Percentiles rank a stretch among this genome's conserved stretches.
phyloP scores from a whole-genome alignment of 2,113 vertebrate genomes.

The Microtus oregoni region DNA sequence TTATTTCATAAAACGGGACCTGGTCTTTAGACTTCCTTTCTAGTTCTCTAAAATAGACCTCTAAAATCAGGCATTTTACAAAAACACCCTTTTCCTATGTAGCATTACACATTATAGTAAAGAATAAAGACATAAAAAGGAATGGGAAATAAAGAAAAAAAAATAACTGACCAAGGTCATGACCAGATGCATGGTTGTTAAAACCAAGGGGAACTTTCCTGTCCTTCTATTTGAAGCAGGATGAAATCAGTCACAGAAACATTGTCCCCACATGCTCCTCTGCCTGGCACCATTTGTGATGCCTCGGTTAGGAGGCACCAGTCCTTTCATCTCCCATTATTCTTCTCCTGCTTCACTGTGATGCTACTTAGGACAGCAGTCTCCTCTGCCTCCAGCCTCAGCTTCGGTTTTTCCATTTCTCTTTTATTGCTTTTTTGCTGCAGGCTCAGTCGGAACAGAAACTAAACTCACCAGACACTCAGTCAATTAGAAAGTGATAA shows the following conservation, averaged over 20 bases:
- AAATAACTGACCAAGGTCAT: not conserved
- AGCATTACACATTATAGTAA: not conserved
- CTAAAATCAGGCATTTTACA: conserved; percentile 21
- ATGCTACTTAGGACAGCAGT: not conserved
- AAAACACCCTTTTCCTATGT: not conserved
- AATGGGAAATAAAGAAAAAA: not conserved
- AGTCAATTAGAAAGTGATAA: conserved; percentile 65
- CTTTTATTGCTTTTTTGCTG: conserved; percentile 15
- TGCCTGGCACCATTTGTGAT: not conserved
- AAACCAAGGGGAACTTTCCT: not conserved
- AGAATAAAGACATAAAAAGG: not conserved
- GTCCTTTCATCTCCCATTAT: not conserved
- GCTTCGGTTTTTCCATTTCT: not conserved
- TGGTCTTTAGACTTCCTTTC: not conserved
- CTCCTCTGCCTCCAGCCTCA: not conserved
- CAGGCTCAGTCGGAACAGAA: conserved; percentile 18
- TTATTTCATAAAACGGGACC: not conserved
- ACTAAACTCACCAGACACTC: not conserved
- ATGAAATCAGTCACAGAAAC: not conserved
- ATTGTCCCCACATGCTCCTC: not conserved
- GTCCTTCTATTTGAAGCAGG: not conserved
- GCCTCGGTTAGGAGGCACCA: not conserved
- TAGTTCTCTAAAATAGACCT: conserved; percentile 28
- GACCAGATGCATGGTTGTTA: not conserved
- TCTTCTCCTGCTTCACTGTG: not conserved